A percentile compares a stretch with the other conserved stretches of the same genome.
Conservation (phyloP, 2,888 invertebrate species). For the Ennomos erosarius region DNA sequence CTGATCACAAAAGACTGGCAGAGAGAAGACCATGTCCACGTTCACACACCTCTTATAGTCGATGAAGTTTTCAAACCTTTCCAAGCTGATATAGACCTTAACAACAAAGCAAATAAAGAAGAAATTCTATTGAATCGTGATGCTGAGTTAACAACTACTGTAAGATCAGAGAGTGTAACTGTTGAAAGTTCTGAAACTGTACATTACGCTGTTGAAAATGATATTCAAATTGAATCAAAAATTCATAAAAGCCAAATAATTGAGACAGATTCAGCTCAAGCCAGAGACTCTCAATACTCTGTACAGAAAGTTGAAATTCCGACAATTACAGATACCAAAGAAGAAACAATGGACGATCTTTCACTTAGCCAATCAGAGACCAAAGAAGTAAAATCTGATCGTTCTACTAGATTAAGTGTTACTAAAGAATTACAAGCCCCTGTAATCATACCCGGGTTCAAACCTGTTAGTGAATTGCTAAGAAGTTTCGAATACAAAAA, state of each 20-base stretch:
- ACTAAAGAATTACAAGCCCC: conserved; percentile 23
- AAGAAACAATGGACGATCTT: neutral
- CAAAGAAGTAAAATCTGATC: conserved; percentile 4
- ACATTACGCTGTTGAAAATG: conserved; percentile 25
- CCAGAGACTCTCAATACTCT: conserved; percentile 4
- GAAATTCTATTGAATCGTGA: conserved; percentile 26
- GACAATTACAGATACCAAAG: conserved; percentile 3
- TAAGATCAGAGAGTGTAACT: conserved; percentile 26
- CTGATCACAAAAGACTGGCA: conserved; percentile 31
- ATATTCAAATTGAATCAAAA: conserved; percentile 21
- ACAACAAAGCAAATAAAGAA: conserved; percentile 17
- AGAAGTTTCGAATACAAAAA: conserved; percentile 20
- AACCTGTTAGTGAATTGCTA: conserved; percentile 19
- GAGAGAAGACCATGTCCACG: conserved; percentile 25
- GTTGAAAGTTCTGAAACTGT: conserved; percentile 26
- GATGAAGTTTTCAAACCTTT: conserved; percentile 57
- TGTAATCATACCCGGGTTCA: conserved; percentile 21
- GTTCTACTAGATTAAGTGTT: conserved; percentile 12
- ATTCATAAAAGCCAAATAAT: conserved; percentile 7
- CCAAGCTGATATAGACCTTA: conserved; percentile 25
- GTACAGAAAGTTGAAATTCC: conserved; percentile 5
- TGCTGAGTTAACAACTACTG: conserved; percentile 7
- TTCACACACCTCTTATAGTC: conserved; percentile 58
- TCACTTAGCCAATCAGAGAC: conserved; percentile 5
- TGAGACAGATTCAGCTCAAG: neutral